phyloP scores from a whole-genome alignment of 30 jellyfish, hydroid and myxozoan genomes.

The Cassiopea andromeda region DNA sequence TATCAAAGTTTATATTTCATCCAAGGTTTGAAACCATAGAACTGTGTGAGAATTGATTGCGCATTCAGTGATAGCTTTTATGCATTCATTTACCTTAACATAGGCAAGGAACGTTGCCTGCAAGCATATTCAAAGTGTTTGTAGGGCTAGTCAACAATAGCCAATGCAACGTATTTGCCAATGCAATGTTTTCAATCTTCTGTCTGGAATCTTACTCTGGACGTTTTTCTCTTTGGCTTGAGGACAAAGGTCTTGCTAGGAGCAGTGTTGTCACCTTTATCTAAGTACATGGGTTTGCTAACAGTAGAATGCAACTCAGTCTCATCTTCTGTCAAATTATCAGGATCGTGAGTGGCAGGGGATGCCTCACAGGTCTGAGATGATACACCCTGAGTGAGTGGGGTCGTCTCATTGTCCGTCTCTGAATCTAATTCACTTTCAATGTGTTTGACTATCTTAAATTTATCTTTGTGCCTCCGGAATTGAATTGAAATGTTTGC shows the following conservation, averaged over 20 bases:
- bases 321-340: neutral
- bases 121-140: no score
- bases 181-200: slow-evolving; percentile 1
- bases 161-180: no score
- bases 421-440: slow-evolving; percentile 84
- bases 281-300: neutral
- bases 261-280: neutral
- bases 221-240: slow-evolving; percentile 50
- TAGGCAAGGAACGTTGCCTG: no score
- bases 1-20: no score
- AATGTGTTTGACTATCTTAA: slow-evolving; percentile 72
- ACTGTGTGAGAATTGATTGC: no score
- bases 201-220: slow-evolving; percentile 64
- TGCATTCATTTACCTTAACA: no score
- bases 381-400: slow-evolving; percentile 57
- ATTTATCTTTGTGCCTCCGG: slow-evolving; percentile 81
- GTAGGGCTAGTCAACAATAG: no score
- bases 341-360: neutral
- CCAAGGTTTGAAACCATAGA: no score
- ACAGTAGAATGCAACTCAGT: neutral
- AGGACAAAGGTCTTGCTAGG: slow-evolving; percentile 5
- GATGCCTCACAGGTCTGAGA: neutral
- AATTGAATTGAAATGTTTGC: slow-evolving; percentile 88
- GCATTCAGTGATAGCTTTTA: no score
- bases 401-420: slow-evolving; percentile 83